These are phyloP conservation scores for Drosophila meridiana DNA, from an alignment of 2,888 invertebrate genomes.

Conservation along the genomic window DNA sequence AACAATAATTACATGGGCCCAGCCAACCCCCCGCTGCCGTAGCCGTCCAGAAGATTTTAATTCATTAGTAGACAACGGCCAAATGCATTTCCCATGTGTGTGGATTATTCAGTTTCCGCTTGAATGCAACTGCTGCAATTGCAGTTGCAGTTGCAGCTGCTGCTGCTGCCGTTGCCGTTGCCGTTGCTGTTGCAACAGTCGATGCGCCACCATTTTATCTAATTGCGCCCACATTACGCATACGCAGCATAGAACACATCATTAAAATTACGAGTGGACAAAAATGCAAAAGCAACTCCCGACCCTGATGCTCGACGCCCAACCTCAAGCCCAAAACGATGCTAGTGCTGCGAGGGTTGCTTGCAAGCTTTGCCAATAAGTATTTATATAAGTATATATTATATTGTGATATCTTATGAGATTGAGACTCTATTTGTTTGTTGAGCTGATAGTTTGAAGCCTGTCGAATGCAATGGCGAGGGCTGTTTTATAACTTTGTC, in stretches of 20 bases:
- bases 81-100: conserved; percentile 77
- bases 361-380: background rate
- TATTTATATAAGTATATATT: background rate
- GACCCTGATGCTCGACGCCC: background rate
- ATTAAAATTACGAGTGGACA: conserved; percentile 72
- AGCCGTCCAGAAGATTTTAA: conserved; percentile 77
- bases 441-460: background rate
- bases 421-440: background rate
- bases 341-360: conserved; percentile 14
- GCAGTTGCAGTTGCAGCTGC: conserved; percentile 21
- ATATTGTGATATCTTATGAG: background rate
- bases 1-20: conserved; percentile 76
- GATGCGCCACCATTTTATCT: conserved; percentile 73
- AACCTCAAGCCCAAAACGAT: conserved; percentile 2
- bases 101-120: conserved; percentile 81
- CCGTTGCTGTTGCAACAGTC: conserved; percentile 36
- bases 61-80: conserved; percentile 81
- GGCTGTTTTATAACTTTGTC: background rate
- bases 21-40: conserved; percentile 19
- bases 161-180: conserved; percentile 15
- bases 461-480: background rate
- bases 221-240: conserved; percentile 76
- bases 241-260: conserved; percentile 72
- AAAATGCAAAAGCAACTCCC: conserved; percentile 41
- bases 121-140: conserved; percentile 71